Evolutionary conservation across 2,888 invertebrate species (phyloP).

Genomic region (Coelogynopora nodosa): DNA sequence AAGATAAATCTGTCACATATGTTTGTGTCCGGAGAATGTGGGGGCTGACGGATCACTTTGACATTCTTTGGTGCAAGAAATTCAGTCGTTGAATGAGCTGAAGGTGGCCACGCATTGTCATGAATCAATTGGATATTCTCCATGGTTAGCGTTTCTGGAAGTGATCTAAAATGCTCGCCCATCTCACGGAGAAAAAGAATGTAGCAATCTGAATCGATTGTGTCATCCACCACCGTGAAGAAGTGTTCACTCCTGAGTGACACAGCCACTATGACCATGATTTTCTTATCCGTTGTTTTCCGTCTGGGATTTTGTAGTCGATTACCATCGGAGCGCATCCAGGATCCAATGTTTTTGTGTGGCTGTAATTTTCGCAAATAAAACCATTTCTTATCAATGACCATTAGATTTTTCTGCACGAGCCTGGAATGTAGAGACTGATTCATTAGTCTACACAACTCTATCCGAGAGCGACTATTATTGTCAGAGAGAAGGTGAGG

Average conservation of each 20-base stretch:
- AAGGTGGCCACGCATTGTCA: conserved; percentile 17
- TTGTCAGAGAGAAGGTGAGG: conserved; percentile 24
- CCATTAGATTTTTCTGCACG: conserved; percentile 14
- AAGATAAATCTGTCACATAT: conserved; percentile 28
- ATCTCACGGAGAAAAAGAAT: neutral
- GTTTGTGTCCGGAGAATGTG: conserved; percentile 19
- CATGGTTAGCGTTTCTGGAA: conserved; percentile 15
- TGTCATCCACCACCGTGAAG: conserved; percentile 19
- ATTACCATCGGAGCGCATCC: conserved; percentile 20
- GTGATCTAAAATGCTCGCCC: conserved; percentile 14
- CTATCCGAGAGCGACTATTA: conserved; percentile 13
- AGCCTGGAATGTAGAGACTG: conserved; percentile 22
- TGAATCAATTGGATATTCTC: conserved; percentile 22
- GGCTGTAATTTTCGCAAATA: conserved; percentile 8
- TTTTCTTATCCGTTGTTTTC: neutral
- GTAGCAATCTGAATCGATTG: neutral
- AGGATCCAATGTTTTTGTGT: conserved; percentile 28
- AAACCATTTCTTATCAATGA: conserved; percentile 20
- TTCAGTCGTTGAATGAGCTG: conserved; percentile 18
- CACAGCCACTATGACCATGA: conserved; percentile 28
- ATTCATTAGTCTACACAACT: conserved; percentile 27
- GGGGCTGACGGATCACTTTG: conserved; percentile 7
- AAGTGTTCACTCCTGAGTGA: conserved; percentile 14
- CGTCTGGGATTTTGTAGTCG: neutral
- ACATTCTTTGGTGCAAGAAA: conserved; percentile 27